Percentiles rank a stretch among this genome's conserved stretches.
These are phyloP conservation scores for Monopterus albus DNA, from an alignment of 2,113 vertebrate genomes.

Conservation along the genomic window DNA sequence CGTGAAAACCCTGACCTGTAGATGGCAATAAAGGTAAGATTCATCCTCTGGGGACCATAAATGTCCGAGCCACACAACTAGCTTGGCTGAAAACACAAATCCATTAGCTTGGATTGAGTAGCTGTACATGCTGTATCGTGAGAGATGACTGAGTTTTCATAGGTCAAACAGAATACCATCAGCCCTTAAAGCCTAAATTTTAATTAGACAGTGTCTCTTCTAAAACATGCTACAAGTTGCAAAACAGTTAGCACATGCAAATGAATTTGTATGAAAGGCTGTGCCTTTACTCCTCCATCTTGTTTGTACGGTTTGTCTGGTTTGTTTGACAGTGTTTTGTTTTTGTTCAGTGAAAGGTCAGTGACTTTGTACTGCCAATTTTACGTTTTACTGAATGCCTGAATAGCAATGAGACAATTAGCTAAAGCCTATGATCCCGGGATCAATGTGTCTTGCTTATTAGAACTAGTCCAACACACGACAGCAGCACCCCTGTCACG, in stretches of 20 bases:
- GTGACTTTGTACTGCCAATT: constrained; percentile 1
- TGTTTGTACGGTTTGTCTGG: neutral
- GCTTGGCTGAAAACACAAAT: neutral
- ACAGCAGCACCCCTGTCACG: constrained; percentile 38
- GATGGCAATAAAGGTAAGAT: too few relatives aligned
- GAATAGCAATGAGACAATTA: constrained; percentile 60
- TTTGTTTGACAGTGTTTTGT: neutral
- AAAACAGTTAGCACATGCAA: neutral
- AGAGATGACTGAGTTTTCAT: too few relatives aligned
- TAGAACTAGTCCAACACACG: constrained; percentile 33
- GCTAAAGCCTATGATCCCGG: constrained; percentile 51
- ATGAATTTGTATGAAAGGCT: neutral
- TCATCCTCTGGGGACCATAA: too few relatives aligned
- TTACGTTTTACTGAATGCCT: constrained; percentile 10
- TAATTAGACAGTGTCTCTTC: neutral
- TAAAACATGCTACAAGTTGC: too few relatives aligned
- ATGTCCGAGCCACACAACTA: too few relatives aligned
- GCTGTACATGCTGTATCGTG: too few relatives aligned
- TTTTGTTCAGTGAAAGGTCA: constrained; percentile 8
- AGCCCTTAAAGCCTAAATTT: neutral
- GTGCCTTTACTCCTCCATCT: neutral
- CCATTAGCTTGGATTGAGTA: neutral
- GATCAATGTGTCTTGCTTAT: constrained; percentile 31
- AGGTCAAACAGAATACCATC: neutral
- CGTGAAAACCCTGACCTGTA: too few relatives aligned